A percentile compares a stretch with the other conserved stretches of the same genome.
These are phyloP conservation scores for Heliconius nattereri DNA, from an alignment of 1,140 invertebrate genomes.

Conservation along the genomic window DNA sequence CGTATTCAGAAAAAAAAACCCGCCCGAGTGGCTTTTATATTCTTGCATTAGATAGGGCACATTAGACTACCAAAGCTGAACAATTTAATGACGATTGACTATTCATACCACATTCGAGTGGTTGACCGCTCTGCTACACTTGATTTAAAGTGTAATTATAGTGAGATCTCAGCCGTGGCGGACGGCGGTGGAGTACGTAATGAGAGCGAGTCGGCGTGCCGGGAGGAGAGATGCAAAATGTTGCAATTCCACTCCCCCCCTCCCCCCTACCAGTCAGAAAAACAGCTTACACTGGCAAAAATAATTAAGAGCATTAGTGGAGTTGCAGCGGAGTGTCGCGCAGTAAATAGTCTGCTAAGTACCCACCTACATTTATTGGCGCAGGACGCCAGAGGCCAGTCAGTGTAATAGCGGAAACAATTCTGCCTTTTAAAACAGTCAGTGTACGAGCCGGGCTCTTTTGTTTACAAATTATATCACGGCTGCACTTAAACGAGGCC, in stretches of 20 bases:
- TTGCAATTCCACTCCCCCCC: conserved; percentile 70
- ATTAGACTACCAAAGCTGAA: conserved; percentile 79
- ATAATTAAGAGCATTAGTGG: conserved; percentile 80
- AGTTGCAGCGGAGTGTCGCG: conserved; percentile 72
- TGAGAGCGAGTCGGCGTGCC: conserved; percentile 56
- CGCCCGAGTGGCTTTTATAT: conserved; percentile 43
- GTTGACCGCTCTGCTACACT: conserved; percentile 75
- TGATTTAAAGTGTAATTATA: conserved; percentile 80
- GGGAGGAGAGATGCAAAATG: conserved; percentile 70
- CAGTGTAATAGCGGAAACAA: conserved; percentile 68
- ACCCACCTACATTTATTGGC: conserved; percentile 78
- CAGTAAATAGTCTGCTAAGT: conserved; percentile 77
- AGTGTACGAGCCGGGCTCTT: conserved; percentile 44
- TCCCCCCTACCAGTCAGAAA: conserved; percentile 62
- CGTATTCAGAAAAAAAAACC: conserved; percentile 42
- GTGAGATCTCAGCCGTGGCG: conserved; percentile 72
- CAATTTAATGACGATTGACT: conserved; percentile 80
- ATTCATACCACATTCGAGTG: conserved; percentile 77
- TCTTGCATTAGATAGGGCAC: conserved; percentile 43
- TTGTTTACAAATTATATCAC: conserved; percentile 61
- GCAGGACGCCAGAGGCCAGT: conserved; percentile 57
- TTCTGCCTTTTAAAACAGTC: conserved; percentile 72
- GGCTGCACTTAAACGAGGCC: conserved; percentile 34
- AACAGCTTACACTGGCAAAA: conserved; percentile 79
- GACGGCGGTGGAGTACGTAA: conserved; percentile 68